A percentile compares a stretch with the other conserved stretches of the same genome.
phyloP scores from a whole-genome alignment of 2,888 invertebrate species.

The Heliothis peltigera region DNA sequence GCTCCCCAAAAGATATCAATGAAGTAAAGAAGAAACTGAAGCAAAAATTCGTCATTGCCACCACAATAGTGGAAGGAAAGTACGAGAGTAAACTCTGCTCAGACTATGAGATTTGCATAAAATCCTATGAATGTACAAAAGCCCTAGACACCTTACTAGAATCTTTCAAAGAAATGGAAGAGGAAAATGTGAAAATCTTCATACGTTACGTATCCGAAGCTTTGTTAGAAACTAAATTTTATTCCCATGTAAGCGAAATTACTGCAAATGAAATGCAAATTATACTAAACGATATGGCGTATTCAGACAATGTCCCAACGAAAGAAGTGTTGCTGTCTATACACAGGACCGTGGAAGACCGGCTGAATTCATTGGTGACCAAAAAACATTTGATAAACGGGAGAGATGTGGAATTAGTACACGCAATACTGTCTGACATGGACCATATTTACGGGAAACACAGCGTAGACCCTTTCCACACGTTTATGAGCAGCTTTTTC shows the following conservation, averaged over 20 bases:
- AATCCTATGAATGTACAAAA: conserved; percentile 69
- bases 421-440: conserved; percentile 79
- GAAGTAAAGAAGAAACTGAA: conserved; percentile 64
- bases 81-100: conserved; percentile 72
- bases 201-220: conserved; percentile 50
- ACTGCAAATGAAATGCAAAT: conserved; percentile 74
- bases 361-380: conserved; percentile 60
- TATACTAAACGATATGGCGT: conserved; percentile 78
- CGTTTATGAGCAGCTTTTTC: conserved; percentile 67
- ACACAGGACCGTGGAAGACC: conserved; percentile 66
- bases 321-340: conserved; percentile 71
- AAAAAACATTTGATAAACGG: conserved; percentile 56
- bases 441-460: conserved; percentile 74
- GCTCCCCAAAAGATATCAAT: conserved; percentile 47
- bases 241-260: conserved; percentile 65
- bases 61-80: conserved; percentile 70
- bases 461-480: conserved; percentile 69
- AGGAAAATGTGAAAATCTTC: conserved; percentile 65
- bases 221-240: conserved; percentile 67
- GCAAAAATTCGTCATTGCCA: conserved; percentile 70
- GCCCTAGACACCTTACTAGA: conserved; percentile 68
- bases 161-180: conserved; percentile 60
- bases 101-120: conserved; percentile 70
- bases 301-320: conserved; percentile 68
- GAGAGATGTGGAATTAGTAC: conserved; percentile 71